Base-by-base conservation (phyloP, 2,888 invertebrate species). In the Drosophila formosana region DNA sequence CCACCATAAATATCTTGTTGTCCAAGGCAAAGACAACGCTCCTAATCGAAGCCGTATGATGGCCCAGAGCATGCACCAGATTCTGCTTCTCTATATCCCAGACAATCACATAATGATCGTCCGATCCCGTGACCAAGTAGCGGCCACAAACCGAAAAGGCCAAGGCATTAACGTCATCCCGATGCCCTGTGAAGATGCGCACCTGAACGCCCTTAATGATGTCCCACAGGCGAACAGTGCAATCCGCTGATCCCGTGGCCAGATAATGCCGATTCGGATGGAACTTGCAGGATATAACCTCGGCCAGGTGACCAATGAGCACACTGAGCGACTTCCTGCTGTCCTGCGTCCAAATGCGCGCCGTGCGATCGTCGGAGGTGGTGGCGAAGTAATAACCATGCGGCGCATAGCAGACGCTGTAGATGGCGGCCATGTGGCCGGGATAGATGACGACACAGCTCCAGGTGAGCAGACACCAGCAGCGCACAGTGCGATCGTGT, bases 401-500 rank as follows among this genome's bases (percentile, higher is more conserved):
- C 0, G 89, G 87, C 0, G 83, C 87, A 30, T 53, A 84, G 4
- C 5, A 18, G 0, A 86, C 75, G 32, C 60, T 60, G 26, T 60
- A 73, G 7, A 86, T 34, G 4, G 83, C 51, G 0, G 34, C 13
- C 25, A 60, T 45, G 18, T 86, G 89, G 0, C 87, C 89, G 0
- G 53, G 66, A 62, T 80, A 84, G 39, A 86, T 68, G 34, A 83
- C 80, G 8, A 86, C 46, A 50, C 84, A 86, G 46, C 23, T 55
- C 89, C 87, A 88, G 45, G 83, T 71, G 3, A 74, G 46, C 34
- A 84, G 50, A 9, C 80, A 86, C 84, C 84, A 84, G 8, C 80
- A 55, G 0, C 84, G 87, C 5, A 80, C 67, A n/a, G 66, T 74
- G 11, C 50, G 49, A 23, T 84, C 84, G 52, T 78, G 69, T 0